Evolutionary conservation across 1,140 invertebrate genomes (phyloP), one percentile per base, ranked within the genome.

Genomic region (Dreissena rostriformis): DNA sequence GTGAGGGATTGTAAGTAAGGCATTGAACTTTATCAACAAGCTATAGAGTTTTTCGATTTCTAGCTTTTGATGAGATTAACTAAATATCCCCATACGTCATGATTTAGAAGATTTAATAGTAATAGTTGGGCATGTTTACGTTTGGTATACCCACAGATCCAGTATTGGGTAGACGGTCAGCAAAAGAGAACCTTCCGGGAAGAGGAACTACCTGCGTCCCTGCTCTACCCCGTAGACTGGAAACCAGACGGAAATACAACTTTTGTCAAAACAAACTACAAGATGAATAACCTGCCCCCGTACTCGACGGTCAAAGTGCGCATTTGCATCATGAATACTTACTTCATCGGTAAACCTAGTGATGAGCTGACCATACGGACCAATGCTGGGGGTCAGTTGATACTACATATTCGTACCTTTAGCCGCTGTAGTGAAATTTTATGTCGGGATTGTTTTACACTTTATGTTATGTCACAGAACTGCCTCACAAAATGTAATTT

Each of bases 241-340:
- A 52, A 53, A 29, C 55, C 72, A 11, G 19, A 51, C n/a, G 74
- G 74, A 15, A 52, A 49, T 2, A 57, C 49, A 22, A 57, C 57
- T 53, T 26, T 51, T 49, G 51, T 71, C 0, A 19, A 19, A 2
- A 68, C 82, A 19, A 2, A 15, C 12, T 84, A 84, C 29, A 49
- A 26, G 10, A 81, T 91, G 8, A 65, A 86, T 11, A 78, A 89
- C 51, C 68, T 91, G 24, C 67, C 87, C 5, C 89, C 90, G 24
- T 87, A 66, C 68, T 88, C 88, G 11, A 67, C 73, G 15, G 84
- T 91, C 67, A 83, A 89, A 70, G 76, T 82, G 4, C 87, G 84
- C 52, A 68, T 90, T 0, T 72, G 86, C 57, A 86, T 89, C 8
- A 87, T 88, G 72, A 91, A 91, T 72, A 88, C 89, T 72, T 89